Evolutionary conservation across 2,888 invertebrate genomes (phyloP), one percentile per base, ranked within the genome.

Genomic region (Encarsia formosa): DNA sequence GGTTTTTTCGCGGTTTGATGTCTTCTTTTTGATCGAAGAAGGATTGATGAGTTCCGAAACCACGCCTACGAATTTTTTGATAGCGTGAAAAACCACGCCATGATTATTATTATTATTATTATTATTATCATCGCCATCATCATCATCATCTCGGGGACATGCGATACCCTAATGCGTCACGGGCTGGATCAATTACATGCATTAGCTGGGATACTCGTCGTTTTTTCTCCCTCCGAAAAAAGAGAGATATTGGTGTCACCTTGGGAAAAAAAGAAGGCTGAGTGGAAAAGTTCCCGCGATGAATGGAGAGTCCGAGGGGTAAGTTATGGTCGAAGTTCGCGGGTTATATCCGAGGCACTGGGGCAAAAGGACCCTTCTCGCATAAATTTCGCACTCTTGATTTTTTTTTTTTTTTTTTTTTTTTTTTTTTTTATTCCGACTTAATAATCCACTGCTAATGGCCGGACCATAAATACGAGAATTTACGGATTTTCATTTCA

Each of bases 121-220:
- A n/a, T n/a, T n/a, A n/a, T n/a, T n/a, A n/a, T n/a, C n/a, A n/a
- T n/a, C n/a, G n/a, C n/a, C n/a, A n/a, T n/a, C n/a, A n/a, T n/a
- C n/a, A n/a, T n/a, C n/a, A n/a, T n/a, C n/a, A n/a, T n/a, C n/a
- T 38, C 19, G 52, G 22, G 23, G 42, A 50, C 41, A 50, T 35
- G 34, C n/a, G 45, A 52, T 46, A 49, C 48, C 41, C 44, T 70
- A 67, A 70, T 70, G 66, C 66, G 71, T 67, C 63, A 65, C 65
- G 71, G 68, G 71, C 70, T 72, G 66, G 71, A 71, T 72, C 70
- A 72, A 72, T 71, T 72, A 72, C 70, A 66, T 66, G 67, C 68
- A 69, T 72, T 69, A 69, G 69, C 62, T 26, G 26, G 26, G 5
- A 26, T 11, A 26, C 6, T 26, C 40, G 35, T 61, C 61, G 59